phyloP scores from a whole-genome alignment of 2,797 vertebrate genomes.

The Chromobotia macracanthus region DNA sequence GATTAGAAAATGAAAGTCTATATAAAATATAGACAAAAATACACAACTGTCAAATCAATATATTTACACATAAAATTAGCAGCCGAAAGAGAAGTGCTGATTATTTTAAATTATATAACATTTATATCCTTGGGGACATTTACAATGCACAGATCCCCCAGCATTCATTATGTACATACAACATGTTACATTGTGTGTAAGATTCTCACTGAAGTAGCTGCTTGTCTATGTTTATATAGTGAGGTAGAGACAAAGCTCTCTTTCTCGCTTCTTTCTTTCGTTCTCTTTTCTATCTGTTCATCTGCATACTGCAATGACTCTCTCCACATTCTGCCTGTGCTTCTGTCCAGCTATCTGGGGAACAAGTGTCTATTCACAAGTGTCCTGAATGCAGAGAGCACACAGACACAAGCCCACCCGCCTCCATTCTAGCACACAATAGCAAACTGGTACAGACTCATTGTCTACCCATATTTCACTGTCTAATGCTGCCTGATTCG shows the following conservation, averaged over 20 bases:
- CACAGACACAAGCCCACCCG: conserved; percentile 32
- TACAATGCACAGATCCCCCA: not conserved
- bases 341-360: conserved; percentile 65
- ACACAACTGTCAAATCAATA: too few relatives aligned
- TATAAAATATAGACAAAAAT: too few relatives aligned
- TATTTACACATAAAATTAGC: too few relatives aligned
- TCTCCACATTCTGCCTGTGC: conserved; percentile 64
- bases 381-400: conserved; percentile 59
- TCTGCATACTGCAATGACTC: conserved; percentile 46
- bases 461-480: conserved; percentile 34
- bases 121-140: not conserved
- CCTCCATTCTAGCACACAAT: conserved; percentile 48
- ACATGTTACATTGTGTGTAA: conserved; percentile 11
- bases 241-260: conserved; percentile 17
- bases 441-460: conserved; percentile 61
- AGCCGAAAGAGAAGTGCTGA: not conserved
- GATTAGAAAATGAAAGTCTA: too few relatives aligned
- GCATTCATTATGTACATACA: not conserved
- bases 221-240: conserved; percentile 18
- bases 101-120: not conserved
- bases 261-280: conserved; percentile 35
- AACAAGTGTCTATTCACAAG: conserved; percentile 72
- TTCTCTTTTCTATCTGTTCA: conserved; percentile 38
- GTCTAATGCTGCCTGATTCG: not conserved
- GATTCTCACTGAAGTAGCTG: not conserved